phyloP scores from a whole-genome alignment of 2,797 vertebrate genomes.

The Syncerus caffer region DNA sequence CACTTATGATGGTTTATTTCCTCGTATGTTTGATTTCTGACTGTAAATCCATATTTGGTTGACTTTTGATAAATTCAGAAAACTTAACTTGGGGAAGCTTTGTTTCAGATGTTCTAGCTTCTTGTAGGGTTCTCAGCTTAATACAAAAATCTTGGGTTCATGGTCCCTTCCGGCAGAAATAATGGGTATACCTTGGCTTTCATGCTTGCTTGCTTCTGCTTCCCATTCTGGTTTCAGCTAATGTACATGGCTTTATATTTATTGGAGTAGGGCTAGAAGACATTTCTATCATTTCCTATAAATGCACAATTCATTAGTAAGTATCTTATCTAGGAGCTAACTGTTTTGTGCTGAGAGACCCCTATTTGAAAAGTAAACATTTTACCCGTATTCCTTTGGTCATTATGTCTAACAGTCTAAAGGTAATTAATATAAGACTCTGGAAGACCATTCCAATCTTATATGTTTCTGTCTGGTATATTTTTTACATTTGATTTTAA shows the following conservation, averaged over 20 bases:
- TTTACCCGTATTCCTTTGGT: neutral
- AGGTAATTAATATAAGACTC: neutral
- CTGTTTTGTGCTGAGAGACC: neutral
- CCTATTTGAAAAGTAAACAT: neutral
- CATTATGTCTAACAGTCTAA: neutral
- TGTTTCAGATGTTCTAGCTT: neutral
- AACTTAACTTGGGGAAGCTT: neutral
- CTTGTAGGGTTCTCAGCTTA: neutral
- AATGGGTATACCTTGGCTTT: neutral
- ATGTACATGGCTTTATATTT: neutral
- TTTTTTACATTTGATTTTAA: neutral
- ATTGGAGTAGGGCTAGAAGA: neutral
- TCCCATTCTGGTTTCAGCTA: neutral
- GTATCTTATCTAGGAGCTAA: neutral
- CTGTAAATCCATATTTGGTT: neutral
- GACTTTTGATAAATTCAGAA: neutral
- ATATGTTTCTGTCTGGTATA: neutral
- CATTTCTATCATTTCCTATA: neutral
- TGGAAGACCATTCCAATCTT: neutral
- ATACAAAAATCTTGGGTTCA: neutral
- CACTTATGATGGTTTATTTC: neutral
- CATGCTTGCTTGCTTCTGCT: neutral
- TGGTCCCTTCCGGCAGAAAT: neutral
- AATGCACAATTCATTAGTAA: neutral
- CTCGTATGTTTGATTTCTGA: neutral